A percentile compares a stretch with the other conserved stretches of the same genome.
These are phyloP conservation scores for Spheniscus humboldti DNA, from an alignment of 2,797 vertebrate genomes.

Conservation along the genomic window DNA sequence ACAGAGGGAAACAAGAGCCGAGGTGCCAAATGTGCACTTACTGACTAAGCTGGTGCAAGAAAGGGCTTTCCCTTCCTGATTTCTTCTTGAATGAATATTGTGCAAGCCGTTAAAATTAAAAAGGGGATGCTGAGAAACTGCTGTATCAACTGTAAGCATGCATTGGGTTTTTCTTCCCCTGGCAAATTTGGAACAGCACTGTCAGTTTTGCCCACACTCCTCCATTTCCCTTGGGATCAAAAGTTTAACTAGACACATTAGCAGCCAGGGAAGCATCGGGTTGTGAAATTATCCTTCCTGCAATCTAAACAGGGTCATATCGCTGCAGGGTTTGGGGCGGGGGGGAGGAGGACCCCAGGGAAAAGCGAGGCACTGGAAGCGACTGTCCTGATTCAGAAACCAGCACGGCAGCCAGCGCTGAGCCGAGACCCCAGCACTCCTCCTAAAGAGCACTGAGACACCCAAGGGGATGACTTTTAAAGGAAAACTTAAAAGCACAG, in stretches of 20 bases:
- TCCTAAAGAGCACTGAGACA: background rate
- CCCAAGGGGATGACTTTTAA: background rate
- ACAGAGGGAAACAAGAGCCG: background rate
- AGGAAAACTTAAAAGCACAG: background rate
- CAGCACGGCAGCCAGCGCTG: background rate
- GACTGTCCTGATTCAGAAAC: background rate
- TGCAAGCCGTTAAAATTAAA: background rate
- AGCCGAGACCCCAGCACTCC: background rate
- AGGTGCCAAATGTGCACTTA: fast-evolving
- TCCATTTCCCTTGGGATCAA: background rate
- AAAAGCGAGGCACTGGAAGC: fast-evolving
- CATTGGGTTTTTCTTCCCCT: background rate
- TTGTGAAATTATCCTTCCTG: background rate
- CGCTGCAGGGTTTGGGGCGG: background rate
- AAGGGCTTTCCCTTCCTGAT: background rate
- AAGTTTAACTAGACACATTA: background rate
- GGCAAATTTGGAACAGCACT: background rate
- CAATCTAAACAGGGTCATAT: constrained; percentile 13
- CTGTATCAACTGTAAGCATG: background rate
- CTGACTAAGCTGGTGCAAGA: background rate
- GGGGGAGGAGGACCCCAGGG: background rate
- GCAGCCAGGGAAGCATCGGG: background rate
- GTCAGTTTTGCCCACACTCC: background rate
- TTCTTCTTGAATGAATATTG: background rate
- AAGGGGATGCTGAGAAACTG: background rate